These are phyloP conservation scores for Panthera tigris DNA, from an alignment of 2,113 vertebrate species.

Conservation along the genomic window DNA sequence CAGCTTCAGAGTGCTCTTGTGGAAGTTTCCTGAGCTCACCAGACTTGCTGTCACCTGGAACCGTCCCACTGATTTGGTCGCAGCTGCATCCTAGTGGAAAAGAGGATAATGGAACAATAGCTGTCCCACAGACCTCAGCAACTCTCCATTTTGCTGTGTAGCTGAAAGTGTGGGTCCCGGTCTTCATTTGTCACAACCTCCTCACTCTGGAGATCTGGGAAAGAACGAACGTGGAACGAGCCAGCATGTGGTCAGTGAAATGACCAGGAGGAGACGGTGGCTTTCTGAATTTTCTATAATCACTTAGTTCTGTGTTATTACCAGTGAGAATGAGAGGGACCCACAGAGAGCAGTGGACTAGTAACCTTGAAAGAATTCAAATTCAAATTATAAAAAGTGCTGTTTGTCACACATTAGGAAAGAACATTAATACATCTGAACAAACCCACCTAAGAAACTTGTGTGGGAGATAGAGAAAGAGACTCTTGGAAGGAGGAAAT, in stretches of 20 bases:
- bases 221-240: neutral
- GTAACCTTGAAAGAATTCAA: neutral
- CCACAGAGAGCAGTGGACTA: neutral
- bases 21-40: constrained; percentile 10
- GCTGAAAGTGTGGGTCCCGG: neutral
- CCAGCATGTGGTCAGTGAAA: neutral
- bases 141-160: neutral
- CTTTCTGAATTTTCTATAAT: constrained; percentile 27
- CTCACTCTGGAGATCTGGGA: neutral
- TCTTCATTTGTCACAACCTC: constrained; percentile 15
- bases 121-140: neutral
- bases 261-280: neutral
- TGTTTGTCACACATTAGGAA: constrained; percentile 18
- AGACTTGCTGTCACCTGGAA: constrained; percentile 41
- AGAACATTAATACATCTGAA: constrained; percentile 33
- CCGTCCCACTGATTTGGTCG: neutral
- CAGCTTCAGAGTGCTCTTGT: neutral
- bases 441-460: constrained; percentile 41
- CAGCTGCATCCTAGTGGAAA: neutral
- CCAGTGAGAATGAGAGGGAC: neutral
- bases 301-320: neutral
- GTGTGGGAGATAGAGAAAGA: constrained; percentile 38
- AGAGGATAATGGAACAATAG: neutral
- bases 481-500: constrained; percentile 65
- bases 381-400: neutral